Percentiles rank a stretch among this genome's conserved stretches.
Evolutionary conservation across 2,113 vertebrate genomes (phyloP).

Genomic region (Gadus macrocephalus): DNA sequence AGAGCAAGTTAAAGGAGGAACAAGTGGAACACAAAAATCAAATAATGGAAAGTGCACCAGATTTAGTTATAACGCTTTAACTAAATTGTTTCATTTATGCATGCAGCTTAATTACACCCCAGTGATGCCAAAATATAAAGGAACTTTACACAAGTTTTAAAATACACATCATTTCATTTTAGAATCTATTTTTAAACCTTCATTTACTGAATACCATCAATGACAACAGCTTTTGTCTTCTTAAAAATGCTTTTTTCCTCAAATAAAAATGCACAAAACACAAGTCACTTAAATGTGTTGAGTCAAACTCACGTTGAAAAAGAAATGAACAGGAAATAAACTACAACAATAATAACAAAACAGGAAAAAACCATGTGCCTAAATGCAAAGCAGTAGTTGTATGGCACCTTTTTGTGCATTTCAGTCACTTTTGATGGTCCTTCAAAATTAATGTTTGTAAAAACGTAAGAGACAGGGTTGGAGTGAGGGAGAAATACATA

Average conservation of each 20-base stretch:
- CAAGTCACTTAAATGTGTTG: constrained; percentile 75
- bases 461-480: constrained; percentile 46
- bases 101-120: constrained; percentile 91
- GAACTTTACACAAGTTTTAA: constrained; percentile 91
- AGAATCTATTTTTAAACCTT: constrained; percentile 77
- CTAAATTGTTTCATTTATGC: constrained; percentile 91
- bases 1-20: constrained; percentile 12
- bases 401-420: constrained; percentile 84
- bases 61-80: constrained; percentile 88
- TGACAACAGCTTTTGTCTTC: constrained; percentile 84
- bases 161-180: constrained; percentile 92
- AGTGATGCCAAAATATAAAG: constrained; percentile 78
- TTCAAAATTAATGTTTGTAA: constrained; percentile 58
- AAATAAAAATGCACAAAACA: constrained; percentile 44
- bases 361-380: constrained; percentile 79
- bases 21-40: constrained; percentile 29
- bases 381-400: constrained; percentile 87
- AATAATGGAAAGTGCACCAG: constrained; percentile 81
- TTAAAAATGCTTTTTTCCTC: constrained; percentile 74
- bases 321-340: constrained; percentile 66
- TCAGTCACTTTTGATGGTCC: constrained; percentile 59
- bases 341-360: constrained; percentile 70
- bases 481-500: constrained; percentile 50
- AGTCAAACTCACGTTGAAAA: constrained; percentile 65
- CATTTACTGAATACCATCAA: constrained; percentile 77